Base-by-base conservation (phyloP, 2,113 vertebrate genomes). In the Apeltes quadracus region DNA sequence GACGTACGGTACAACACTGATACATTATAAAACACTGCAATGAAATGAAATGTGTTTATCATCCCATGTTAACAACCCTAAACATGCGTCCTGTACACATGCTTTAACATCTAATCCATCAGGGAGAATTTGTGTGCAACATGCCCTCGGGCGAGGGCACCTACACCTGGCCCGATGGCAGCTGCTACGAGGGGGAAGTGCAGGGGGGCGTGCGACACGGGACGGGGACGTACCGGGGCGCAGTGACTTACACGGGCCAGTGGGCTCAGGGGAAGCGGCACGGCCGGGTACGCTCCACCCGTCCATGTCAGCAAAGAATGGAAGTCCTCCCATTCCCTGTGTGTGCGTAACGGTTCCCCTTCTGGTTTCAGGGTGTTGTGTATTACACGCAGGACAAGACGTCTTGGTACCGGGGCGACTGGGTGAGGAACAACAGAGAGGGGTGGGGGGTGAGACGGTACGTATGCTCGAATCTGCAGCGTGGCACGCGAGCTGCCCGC, bases 391-490 rank as follows among this genome's bases (percentile, higher is more conserved):
- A 78, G 78, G 91, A 95, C 0, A 76, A 72, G 22, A 94, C 90
- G 2, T 97, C 95, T 6, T 98, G 95, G 96, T 99, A 98, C 74
- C 91, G 95, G 69, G 98, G 98, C 0, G 92, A 96, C 8, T 98
- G 96, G 96, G 86, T 95, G 9, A 82, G 91, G 79, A 97, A 97
- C 61, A 18, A 85, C 84, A 96, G 75, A 85, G 94, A 95, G 56
- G 97, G 97, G 68, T 94, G 93, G 92, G 97, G 97, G 41, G 67
- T 90, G 0, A 93, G 95, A 90, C 20, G 96, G 98, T 98, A 93
- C 63, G 93, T 85, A 29, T n/a, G 0, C 22, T 51, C 2, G 54
- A 4, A 56, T 36, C 23, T 53, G 22, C 10, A 23, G n/a, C 5
- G 13, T 29, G 65, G 9, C 7, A 5, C 54, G 34, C 63, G 32